phyloP scores from a whole-genome alignment of 2,888 invertebrate species.

The Trilocha varians region DNA sequence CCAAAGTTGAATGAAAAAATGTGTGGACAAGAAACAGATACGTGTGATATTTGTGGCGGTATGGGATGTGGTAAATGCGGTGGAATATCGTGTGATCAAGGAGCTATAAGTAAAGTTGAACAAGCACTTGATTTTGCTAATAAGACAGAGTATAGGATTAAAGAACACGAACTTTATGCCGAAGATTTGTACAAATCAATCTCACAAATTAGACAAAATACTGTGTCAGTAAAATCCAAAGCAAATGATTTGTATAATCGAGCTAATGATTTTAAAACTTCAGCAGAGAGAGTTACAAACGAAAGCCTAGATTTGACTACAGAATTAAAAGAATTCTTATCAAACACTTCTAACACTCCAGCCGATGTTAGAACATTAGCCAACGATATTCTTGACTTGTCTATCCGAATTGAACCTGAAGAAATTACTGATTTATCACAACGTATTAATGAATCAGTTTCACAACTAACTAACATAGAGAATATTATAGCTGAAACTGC shows the following conservation, averaged over 20 bases:
- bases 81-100: conserved; percentile 90
- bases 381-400: conserved; percentile 80
- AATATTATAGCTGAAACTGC: conserved; percentile 91
- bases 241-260: conserved; percentile 81
- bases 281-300: conserved; percentile 77
- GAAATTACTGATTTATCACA: conserved; percentile 88
- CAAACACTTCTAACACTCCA: conserved; percentile 78
- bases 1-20: conserved; percentile 91
- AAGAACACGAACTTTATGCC: conserved; percentile 85
- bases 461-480: conserved; percentile 92
- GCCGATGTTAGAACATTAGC: conserved; percentile 80
- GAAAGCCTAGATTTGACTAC: conserved; percentile 77
- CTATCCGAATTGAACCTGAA: conserved; percentile 89
- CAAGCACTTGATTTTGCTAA: conserved; percentile 91
- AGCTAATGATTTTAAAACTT: conserved; percentile 77
- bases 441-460: conserved; percentile 88
- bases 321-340: conserved; percentile 79
- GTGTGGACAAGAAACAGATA: conserved; percentile 85
- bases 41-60: conserved; percentile 96
- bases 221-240: conserved; percentile 79
- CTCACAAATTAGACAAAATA: conserved; percentile 83
- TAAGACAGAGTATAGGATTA: conserved; percentile 84
- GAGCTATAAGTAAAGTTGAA: conserved; percentile 91
- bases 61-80: conserved; percentile 96
- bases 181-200: conserved; percentile 85